Conservation (phyloP, 2,113 vertebrate species). For the Anarrhichthys ocellatus region DNA sequence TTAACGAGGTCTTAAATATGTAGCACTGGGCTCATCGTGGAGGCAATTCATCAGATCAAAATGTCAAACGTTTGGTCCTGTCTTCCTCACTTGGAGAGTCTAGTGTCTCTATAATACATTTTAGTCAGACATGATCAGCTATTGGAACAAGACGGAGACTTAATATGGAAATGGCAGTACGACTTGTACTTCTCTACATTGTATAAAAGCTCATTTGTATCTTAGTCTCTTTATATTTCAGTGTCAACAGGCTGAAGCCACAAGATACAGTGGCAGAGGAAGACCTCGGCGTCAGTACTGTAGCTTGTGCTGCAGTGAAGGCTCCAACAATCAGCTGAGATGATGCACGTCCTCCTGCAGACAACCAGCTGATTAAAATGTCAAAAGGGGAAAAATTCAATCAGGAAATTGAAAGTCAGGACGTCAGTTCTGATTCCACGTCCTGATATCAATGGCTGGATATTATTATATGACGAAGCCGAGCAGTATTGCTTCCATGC, state of each 20-base stretch:
- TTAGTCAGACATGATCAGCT: too few species aligned
- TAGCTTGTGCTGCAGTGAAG: background rate
- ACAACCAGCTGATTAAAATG: constrained; percentile 46
- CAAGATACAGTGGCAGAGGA: background rate
- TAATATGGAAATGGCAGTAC: too few species aligned
- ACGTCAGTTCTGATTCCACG: constrained; percentile 15
- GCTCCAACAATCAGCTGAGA: background rate
- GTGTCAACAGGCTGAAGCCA: background rate
- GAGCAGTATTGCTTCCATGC: constrained; percentile 1
- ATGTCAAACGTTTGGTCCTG: too few species aligned
- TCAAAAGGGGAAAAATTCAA: constrained; percentile 6
- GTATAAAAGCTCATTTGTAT: too few species aligned
- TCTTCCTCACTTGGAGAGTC: too few species aligned
- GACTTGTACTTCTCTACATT: too few species aligned
- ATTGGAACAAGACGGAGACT: too few species aligned
- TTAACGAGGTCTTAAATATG: too few species aligned
- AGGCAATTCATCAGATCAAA: too few species aligned
- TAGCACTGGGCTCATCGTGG: too few species aligned
- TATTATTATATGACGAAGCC: constrained; percentile 6
- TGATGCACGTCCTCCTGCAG: background rate
- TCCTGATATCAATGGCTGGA: background rate
- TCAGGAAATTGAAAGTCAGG: constrained; percentile 30
- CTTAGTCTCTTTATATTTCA: background rate
- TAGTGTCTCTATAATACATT: too few species aligned
- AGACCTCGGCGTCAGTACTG: background rate